These are phyloP conservation scores for Dendroctonus valens DNA, from an alignment of 1,140 invertebrate genomes.

Conservation along the genomic window DNA sequence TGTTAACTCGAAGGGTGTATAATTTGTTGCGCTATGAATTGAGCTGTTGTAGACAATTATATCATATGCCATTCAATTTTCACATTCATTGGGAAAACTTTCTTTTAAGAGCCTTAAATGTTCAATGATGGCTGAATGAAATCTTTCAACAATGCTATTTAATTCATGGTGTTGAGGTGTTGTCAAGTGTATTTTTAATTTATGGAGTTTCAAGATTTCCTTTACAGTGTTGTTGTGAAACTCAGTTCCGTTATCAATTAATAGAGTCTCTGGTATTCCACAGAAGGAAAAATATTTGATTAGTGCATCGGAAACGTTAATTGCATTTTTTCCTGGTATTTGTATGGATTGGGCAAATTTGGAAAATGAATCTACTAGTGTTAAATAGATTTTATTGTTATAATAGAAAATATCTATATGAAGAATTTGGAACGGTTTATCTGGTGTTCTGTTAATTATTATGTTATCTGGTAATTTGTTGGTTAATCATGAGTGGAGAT, in stretches of 20 bases:
- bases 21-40: constrained; percentile 19
- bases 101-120: constrained; percentile 41
- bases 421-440: constrained; percentile 26
- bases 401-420: constrained; percentile 24
- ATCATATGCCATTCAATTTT: constrained; percentile 15
- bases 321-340: constrained; percentile 17
- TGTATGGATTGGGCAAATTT: constrained; percentile 27
- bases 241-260: constrained; percentile 35
- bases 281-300: constrained; percentile 32
- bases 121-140: constrained; percentile 38
- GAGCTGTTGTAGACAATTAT: constrained; percentile 22
- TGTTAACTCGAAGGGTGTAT: constrained; percentile 24
- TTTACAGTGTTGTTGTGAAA: constrained; percentile 38
- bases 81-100: constrained; percentile 4
- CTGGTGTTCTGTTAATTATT: constrained; percentile 15
- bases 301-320: constrained; percentile 25
- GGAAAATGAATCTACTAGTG: constrained; percentile 24
- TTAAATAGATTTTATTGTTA: constrained; percentile 26
- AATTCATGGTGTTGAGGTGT: constrained; percentile 45
- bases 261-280: constrained; percentile 32
- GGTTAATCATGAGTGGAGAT: constrained; percentile 7
- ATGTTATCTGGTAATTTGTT: constrained; percentile 13
- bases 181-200: constrained; percentile 46
- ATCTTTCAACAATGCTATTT: constrained; percentile 42
- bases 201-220: constrained; percentile 40